These are phyloP conservation scores for Hipparchia sbordonii DNA, from an alignment of 2,888 invertebrate species.

Conservation along the genomic window DNA sequence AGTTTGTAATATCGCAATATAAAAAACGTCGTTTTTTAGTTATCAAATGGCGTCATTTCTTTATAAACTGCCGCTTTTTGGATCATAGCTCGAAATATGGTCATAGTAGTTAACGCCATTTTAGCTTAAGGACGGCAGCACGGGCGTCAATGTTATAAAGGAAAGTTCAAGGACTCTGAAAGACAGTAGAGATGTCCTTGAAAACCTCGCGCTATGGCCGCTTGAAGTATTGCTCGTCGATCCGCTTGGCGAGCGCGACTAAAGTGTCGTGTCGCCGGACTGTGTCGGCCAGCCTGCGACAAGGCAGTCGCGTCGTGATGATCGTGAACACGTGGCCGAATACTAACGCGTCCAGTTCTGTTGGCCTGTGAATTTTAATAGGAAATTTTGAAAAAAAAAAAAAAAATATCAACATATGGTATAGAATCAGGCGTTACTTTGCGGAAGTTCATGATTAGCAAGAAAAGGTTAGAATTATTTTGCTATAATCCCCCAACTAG, in stretches of 20 bases:
- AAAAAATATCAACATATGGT: no score
- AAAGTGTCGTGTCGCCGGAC: constrained; percentile 90
- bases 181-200: constrained; percentile 76
- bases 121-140: no score
- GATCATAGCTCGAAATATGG: no score
- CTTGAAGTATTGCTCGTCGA: constrained; percentile 92
- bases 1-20: no score
- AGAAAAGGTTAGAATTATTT: no score
- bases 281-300: constrained; percentile 90
- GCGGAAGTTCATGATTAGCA: no score
- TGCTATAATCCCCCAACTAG: no score
- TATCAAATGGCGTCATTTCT: no score
- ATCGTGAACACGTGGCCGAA: constrained; percentile 99
- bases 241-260: constrained; percentile 90
- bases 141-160: background rate
- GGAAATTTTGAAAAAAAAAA: constrained; percentile 21
- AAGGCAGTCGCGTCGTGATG: constrained; percentile 94
- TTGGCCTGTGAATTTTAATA: constrained; percentile 85
- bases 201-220: constrained; percentile 72
- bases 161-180: constrained; percentile 67
- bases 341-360: constrained; percentile 97
- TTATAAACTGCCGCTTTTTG: no score
- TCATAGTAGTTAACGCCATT: no score
- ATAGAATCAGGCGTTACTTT: no score
- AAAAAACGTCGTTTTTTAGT: no score